These are phyloP conservation scores for Mungos mungo DNA, from an alignment of 2,113 vertebrate genomes.

Conservation along the genomic window DNA sequence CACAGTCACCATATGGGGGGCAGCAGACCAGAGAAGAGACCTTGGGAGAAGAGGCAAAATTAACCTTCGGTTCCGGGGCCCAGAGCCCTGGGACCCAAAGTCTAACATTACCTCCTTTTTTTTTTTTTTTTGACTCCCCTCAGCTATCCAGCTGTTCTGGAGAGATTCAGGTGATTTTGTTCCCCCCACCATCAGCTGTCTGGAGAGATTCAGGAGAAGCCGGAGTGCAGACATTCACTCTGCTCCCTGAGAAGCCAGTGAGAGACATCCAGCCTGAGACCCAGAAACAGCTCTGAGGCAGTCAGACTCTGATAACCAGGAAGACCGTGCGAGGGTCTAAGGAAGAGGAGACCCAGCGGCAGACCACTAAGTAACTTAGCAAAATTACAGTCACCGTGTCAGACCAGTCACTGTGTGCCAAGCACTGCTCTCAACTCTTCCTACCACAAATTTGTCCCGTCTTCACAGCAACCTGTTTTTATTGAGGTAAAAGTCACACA, in stretches of 20 bases:
- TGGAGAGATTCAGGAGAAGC: not conserved
- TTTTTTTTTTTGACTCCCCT: not conserved
- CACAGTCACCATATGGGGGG: not conserved
- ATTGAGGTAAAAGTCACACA: not conserved
- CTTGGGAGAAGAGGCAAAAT: not conserved
- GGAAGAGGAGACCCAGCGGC: not conserved
- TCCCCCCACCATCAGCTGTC: too few relatives aligned
- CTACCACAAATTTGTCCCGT: not conserved
- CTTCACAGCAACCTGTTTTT: not conserved
- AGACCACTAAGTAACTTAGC: not conserved
- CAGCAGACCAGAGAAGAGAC: not conserved
- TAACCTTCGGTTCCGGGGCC: not conserved
- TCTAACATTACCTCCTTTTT: not conserved
- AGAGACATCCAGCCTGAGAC: not conserved
- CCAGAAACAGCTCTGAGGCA: not conserved
- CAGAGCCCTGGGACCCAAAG: not conserved
- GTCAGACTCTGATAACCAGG: not conserved
- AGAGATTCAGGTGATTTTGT: not conserved
- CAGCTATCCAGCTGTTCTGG: not conserved
- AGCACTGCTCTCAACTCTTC: not conserved
- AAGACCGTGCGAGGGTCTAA: not conserved
- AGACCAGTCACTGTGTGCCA: not conserved
- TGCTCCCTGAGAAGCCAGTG: too few relatives aligned
- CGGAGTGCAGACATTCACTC: not conserved
- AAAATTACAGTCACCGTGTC: not conserved